phyloP scores from a whole-genome alignment of 1,140 invertebrate species.

The Onthophagus taurus region DNA sequence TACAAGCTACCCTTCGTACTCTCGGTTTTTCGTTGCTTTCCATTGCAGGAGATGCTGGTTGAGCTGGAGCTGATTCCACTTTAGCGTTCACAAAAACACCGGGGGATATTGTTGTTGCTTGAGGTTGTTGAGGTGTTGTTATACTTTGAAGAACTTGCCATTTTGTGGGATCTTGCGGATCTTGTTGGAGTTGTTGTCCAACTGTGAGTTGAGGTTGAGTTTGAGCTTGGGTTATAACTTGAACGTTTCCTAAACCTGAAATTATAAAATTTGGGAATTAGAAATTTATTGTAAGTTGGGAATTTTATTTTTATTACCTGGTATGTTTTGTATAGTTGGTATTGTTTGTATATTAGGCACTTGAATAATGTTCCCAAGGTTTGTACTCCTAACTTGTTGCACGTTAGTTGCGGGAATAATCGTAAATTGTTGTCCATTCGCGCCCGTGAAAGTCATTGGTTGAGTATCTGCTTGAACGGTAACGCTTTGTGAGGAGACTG shows the following conservation, averaged over 20 bases:
- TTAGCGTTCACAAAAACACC: conserved; percentile 32
- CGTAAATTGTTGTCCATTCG: conserved; percentile 61
- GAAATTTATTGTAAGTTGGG: background rate
- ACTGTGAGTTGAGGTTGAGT: conserved; percentile 37
- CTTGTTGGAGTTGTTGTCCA: conserved; percentile 57
- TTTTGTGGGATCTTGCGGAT: conserved; percentile 66
- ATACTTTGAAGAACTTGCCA: conserved; percentile 64
- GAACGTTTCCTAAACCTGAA: conserved; percentile 65
- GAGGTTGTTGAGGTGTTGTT: conserved; percentile 33
- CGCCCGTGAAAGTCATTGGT: conserved; percentile 53
- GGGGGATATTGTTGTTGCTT: conserved; percentile 30
- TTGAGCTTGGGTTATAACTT: conserved; percentile 51
- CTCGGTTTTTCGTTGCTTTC: conserved; percentile 31
- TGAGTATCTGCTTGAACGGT: conserved; percentile 33
- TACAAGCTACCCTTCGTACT: conserved; percentile 79
- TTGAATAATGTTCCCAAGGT: conserved; percentile 35
- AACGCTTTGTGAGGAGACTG: conserved; percentile 26
- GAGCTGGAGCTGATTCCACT: conserved; percentile 20
- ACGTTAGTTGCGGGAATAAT: conserved; percentile 57
- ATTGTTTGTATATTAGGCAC: conserved; percentile 36
- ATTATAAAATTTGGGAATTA: conserved; percentile 27
- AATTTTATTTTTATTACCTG: conserved; percentile 27
- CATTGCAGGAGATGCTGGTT: conserved; percentile 20
- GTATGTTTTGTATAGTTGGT: conserved; percentile 37
- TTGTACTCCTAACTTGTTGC: conserved; percentile 29